These are phyloP conservation scores for Eledona agricola DNA, from an alignment of 2,888 invertebrate species.

Conservation along the genomic window DNA sequence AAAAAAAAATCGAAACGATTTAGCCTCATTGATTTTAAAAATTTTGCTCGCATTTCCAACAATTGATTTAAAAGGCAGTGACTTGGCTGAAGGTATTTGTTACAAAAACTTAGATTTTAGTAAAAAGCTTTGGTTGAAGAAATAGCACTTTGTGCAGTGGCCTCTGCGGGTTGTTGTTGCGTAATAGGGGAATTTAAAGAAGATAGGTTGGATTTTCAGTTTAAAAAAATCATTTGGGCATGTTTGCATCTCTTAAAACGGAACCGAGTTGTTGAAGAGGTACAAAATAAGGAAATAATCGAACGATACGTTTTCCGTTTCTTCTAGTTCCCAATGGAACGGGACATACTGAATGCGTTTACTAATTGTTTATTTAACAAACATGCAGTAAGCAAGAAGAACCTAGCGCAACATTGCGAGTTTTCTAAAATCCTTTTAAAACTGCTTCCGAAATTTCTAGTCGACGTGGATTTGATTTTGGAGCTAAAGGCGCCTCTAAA, in stretches of 20 bases:
- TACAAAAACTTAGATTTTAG: neutral
- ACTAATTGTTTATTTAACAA: conserved; percentile 3
- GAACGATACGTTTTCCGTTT: neutral
- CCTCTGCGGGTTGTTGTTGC: neutral
- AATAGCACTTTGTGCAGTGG: conserved; percentile 1
- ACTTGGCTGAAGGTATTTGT: conserved; percentile 13
- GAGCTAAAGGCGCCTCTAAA: conserved; percentile 1
- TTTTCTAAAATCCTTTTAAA: conserved; percentile 7
- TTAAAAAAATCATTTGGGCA: conserved; percentile 21
- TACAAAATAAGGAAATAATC: no score
- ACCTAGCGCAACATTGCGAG: conserved; percentile 4
- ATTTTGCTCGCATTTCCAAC: conserved; percentile 9
- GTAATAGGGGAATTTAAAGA: conserved; percentile 1
- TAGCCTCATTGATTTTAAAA: conserved; percentile 18
- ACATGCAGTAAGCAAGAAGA: neutral
- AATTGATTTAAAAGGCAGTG: conserved; percentile 6
- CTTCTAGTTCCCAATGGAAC: neutral
- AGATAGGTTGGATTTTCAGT: conserved; percentile 18
- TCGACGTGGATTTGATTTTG: neutral
- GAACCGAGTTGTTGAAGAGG: no score
- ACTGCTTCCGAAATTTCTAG: conserved; percentile 3
- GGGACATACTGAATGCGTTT: neutral
- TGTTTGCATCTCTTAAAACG: conserved; percentile 7
- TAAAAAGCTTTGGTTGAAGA: neutral
- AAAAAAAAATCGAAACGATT: conserved; percentile 12